Evolutionary conservation across 2,113 vertebrate genomes (phyloP), one percentile per base, ranked within the genome.

Genomic region (Rhinoptilus africanus): DNA sequence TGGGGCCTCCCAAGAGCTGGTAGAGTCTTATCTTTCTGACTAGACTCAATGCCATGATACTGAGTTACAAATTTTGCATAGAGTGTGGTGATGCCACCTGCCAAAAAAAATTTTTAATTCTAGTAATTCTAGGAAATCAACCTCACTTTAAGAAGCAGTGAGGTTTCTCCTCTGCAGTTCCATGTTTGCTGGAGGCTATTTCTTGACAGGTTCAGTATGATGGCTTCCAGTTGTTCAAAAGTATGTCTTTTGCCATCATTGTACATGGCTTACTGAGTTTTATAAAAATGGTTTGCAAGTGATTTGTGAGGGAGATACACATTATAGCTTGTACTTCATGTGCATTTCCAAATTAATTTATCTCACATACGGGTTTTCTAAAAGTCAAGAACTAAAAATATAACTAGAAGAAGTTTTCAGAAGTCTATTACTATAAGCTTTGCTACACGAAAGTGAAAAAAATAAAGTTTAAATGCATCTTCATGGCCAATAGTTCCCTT

Each of bases 241-340:
- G 47, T 45, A 39, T 15, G 7, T 78, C 56, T 91, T 80, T 71
- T 94, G 74, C 81, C 64, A 67, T 69, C 68, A 53, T 21, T 83
- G 59, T 78, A 74, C 74, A 59, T 81, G 74, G 92, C 37, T 96
- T 89, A 95, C 83, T 93, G 68, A 88, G 54, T 86, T 97, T 86
- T 86, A 93, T 79, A 94, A 91, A 92, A 88, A 63, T 30, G 62
- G 62, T 87, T 94, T 92, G 41, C 77, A 51, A 89, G 67, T 91
- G 68, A 96, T 96, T 95, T 93, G 92, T 81, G 93, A 96, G 64
- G 27, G 41, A 95, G 43, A 56, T 69, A 24, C 34, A 56, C 64
- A 79, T 93, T 92, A 82, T 48, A 92, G 54, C 50, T 96, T 87
- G 71, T 71, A 93, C 66, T 91, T 94, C 50, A 47, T 51, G 59